phyloP scores from a whole-genome alignment of 2,797 vertebrate genomes.

The Rachycentron canadum region DNA sequence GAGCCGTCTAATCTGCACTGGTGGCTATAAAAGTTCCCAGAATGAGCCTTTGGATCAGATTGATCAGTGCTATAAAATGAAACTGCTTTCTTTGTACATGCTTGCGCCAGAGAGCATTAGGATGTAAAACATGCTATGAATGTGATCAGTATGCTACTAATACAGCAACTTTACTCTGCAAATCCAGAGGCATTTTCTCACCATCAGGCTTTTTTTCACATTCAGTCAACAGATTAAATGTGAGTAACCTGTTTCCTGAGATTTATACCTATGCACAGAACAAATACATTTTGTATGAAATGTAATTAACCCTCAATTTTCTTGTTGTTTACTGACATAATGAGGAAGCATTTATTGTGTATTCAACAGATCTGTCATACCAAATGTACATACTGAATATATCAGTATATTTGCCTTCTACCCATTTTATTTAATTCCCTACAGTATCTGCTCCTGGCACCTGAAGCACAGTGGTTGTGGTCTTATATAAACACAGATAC shows the following conservation, averaged over 20 bases:
- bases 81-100: constrained; percentile 48
- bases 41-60: constrained; percentile 36
- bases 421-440: neutral
- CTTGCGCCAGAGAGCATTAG: constrained; percentile 27
- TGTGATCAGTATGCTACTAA: constrained; percentile 19
- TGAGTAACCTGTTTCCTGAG: neutral
- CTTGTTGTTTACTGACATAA: neutral
- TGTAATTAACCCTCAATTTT: neutral
- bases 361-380: neutral
- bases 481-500: neutral
- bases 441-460: neutral
- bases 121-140: constrained; percentile 33
- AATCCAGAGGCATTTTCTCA: neutral
- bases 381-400: neutral
- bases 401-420: neutral
- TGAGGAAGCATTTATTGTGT: neutral
- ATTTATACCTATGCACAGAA: neutral
- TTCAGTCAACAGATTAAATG: neutral
- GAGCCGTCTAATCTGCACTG: constrained; percentile 53
- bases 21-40: constrained; percentile 64
- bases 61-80: constrained; percentile 64
- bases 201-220: neutral
- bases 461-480: neutral
- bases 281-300: neutral
- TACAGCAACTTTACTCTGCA: constrained; percentile 17